Conservation (phyloP, 2,888 invertebrate species). For the Tiphia femorata region DNA sequence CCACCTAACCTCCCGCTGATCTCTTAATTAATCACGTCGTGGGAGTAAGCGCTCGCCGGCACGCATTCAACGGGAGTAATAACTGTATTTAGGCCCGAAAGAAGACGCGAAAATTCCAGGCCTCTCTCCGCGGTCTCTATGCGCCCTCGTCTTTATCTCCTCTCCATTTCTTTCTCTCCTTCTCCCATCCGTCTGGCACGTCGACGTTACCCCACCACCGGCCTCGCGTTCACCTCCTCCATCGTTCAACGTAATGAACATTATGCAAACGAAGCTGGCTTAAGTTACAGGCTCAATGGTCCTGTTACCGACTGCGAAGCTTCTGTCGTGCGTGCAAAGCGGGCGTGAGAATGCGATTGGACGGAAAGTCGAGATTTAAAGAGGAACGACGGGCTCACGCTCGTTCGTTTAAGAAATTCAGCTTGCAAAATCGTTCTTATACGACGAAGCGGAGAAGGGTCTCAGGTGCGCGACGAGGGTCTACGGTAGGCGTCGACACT, state of each 20-base stretch:
- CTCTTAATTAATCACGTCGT: constrained; percentile 9
- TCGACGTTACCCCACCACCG: neutral
- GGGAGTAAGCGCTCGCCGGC: neutral
- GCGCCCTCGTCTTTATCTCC: no score
- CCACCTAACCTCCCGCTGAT: constrained; percentile 3
- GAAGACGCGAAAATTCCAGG: no score
- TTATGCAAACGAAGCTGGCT: constrained; percentile 3
- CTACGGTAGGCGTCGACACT: no score
- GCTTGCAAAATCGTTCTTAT: no score
- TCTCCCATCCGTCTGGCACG: neutral
- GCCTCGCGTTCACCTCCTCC: neutral
- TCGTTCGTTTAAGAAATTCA: no score
- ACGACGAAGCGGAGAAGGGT: no score
- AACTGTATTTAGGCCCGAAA: constrained; percentile 2
- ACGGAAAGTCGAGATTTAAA: no score
- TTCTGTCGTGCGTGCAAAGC: neutral
- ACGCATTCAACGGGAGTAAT: neutral
- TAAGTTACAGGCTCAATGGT: neutral
- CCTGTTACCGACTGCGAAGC: neutral
- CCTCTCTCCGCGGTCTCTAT: no score
- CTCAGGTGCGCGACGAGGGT: no score
- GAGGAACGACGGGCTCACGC: no score
- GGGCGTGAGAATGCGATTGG: no score
- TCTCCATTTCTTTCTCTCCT: neutral
- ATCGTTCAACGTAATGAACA: neutral